A percentile compares a stretch with the other conserved stretches of the same genome.
Conservation (phyloP, 2,797 vertebrate species). For the Megalops cyprinoides region DNA sequence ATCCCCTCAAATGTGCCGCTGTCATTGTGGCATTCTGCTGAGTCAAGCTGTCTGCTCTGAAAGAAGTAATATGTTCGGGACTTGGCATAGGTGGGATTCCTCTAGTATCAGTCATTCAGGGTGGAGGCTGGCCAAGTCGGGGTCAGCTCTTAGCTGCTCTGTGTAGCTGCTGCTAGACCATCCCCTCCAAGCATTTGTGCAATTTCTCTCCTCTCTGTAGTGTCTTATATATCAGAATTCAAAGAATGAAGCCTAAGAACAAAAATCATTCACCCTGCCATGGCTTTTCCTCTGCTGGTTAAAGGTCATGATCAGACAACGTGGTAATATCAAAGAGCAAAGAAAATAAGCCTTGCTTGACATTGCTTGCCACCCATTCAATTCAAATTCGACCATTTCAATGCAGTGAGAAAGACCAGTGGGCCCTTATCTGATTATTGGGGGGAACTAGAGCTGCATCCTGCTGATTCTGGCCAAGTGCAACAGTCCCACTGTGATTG, state of each 20-base stretch:
- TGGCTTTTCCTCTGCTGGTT: neutral
- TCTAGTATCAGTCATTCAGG: slow-evolving; percentile 18
- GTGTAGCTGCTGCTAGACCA: neutral
- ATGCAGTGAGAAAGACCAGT: neutral
- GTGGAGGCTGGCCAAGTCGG: slow-evolving; percentile 16
- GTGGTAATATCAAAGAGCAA: slow-evolving; percentile 1
- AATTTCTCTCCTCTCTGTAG: neutral
- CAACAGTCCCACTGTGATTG: slow-evolving; percentile 7
- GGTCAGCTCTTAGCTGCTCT: neutral
- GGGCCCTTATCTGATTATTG: slow-evolving; percentile 11
- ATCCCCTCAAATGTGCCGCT: neutral
- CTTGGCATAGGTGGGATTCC: neutral
- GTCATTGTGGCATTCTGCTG: neutral
- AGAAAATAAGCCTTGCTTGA: neutral
- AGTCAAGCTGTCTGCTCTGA: neutral
- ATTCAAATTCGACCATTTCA: neutral
- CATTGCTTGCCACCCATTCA: neutral
- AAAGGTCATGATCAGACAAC: neutral
- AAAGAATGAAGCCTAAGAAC: neutral
- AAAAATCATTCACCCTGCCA: neutral
- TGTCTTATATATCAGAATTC: neutral
- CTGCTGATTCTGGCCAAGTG: slow-evolving; percentile 28
- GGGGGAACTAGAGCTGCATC: slow-evolving; percentile 21
- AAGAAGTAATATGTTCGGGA: neutral
- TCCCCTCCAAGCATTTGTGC: neutral